Base-by-base conservation (phyloP, 2,797 vertebrate genomes). In the Pipistrellus pygmaeus region DNA sequence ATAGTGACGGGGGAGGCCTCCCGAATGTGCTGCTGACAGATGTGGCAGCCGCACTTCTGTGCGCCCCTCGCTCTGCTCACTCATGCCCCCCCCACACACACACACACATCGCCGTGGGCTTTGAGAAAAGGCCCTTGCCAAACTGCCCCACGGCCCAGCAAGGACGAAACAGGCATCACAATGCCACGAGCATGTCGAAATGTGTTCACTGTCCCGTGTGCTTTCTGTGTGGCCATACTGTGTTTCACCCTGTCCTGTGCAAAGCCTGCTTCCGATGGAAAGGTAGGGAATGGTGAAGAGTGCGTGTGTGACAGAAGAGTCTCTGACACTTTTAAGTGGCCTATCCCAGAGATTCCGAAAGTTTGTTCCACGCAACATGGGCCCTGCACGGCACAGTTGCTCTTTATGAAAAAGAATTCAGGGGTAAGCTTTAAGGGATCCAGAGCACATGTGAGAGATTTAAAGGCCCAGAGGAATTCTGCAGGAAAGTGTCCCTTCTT, bases 21-120 rank as follows among this genome's bases (percentile, higher is more conserved):
- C 90, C 91, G 95, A 96, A 95, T 64, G 85, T 77, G 4, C 92
- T 55, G 86, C 77, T 96, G 96, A 93, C 95, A 98, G 97, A 97
- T 96, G 95, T 87, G 95, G 80, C 93, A 83, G 85, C 90, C 69
- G 69, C 97, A 95, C 81, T 71, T 89, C 0, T 68, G 66, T 32
- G 89, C 60, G 55, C 51, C 80, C 62, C 23, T 38, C 23, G 1
- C 66, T 86, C 90, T 91, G 84, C 11, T 93, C 88, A 93, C 97
- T 96, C 92, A 85, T 71, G 46, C 73, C 87, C 18, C 35, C 68
- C n/a, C n/a, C n/a, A n/a, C n/a, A n/a, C n/a, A 64, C 85, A 83
- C 75, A 6, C 18, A 84, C 80, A 86, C 4, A 78, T 85, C 41
- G 4, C 83, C 3, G 0, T 92, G 93, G 38, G 38, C 68, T 92